A percentile compares a stretch with the other conserved stretches of the same genome.
phyloP scores from a whole-genome alignment of 2,888 invertebrate genomes.

The Xestia xanthographa region DNA sequence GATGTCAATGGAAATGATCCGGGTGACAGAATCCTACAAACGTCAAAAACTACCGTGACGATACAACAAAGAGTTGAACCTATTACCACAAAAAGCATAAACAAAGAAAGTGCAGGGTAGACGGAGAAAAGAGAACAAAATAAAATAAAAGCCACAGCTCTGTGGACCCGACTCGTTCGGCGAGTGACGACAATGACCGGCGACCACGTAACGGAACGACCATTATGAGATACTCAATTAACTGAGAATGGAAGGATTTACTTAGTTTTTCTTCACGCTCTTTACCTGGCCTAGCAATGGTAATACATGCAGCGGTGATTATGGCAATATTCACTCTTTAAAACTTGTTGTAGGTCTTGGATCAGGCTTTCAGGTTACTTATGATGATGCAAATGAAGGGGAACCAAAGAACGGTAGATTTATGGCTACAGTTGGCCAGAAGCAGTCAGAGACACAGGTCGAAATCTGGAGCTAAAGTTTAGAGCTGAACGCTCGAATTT shows the following conservation, averaged over 20 bases:
- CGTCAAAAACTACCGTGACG: slow-evolving; percentile 18
- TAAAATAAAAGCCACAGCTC: slow-evolving; percentile 70
- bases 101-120: slow-evolving; percentile 69
- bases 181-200: slow-evolving; percentile 70
- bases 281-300: slow-evolving; percentile 46
- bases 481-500: background rate
- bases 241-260: slow-evolving; percentile 62
- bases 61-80: slow-evolving; percentile 42
- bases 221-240: slow-evolving; percentile 71
- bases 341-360: background rate
- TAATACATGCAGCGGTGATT: background rate
- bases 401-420: background rate
- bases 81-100: slow-evolving; percentile 71
- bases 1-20: slow-evolving; percentile 5
- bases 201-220: slow-evolving; percentile 74
- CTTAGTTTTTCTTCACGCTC: slow-evolving; percentile 62
- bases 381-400: background rate
- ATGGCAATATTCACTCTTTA: slow-evolving; percentile 1
- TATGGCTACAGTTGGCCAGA: background rate
- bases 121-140: slow-evolving; percentile 64
- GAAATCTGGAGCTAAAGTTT: background rate
- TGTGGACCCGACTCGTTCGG: slow-evolving; percentile 71
- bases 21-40: background rate
- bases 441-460: background rate
- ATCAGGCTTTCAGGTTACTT: background rate